Percentiles rank a stretch among this genome's conserved stretches.
phyloP scores from a whole-genome alignment of 2,888 invertebrate species.

The Perizoma flavofasciatum region DNA sequence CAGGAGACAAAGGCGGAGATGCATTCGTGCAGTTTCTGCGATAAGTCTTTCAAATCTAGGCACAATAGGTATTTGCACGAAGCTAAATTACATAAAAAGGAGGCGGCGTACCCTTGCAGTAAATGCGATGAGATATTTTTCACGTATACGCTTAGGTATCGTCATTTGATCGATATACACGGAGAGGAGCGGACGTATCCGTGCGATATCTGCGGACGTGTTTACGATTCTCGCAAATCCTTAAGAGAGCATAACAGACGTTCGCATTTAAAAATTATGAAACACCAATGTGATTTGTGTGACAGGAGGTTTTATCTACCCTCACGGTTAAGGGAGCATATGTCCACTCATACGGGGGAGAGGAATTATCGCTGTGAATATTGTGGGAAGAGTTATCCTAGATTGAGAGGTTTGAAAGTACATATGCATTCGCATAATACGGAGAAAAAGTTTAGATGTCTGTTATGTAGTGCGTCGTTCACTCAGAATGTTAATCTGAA shows the following conservation, averaged over 20 bases:
- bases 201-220: conserved; percentile 69
- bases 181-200: conserved; percentile 70
- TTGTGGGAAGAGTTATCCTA: conserved; percentile 84
- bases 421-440: conserved; percentile 82
- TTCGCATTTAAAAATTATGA: conserved; percentile 67
- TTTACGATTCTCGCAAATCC: conserved; percentile 70
- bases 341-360: conserved; percentile 80
- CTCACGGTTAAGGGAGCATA: conserved; percentile 72
- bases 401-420: conserved; percentile 82
- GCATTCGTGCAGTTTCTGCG: conserved; percentile 78
- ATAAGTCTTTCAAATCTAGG: conserved; percentile 70
- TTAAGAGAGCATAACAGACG: conserved; percentile 68
- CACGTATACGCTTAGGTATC: conserved; percentile 64
- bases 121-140: conserved; percentile 71
- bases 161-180: conserved; percentile 70
- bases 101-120: conserved; percentile 69
- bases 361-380: conserved; percentile 80
- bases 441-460: conserved; percentile 81
- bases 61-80: conserved; percentile 69
- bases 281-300: conserved; percentile 72
- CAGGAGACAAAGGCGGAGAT: conserved; percentile 70
- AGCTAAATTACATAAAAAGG: conserved; percentile 71
- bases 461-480: conserved; percentile 78
- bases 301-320: conserved; percentile 75
- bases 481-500: conserved; percentile 83